Conservation (phyloP, 2,797 vertebrate species). For the Cynopterus sphinx region DNA sequence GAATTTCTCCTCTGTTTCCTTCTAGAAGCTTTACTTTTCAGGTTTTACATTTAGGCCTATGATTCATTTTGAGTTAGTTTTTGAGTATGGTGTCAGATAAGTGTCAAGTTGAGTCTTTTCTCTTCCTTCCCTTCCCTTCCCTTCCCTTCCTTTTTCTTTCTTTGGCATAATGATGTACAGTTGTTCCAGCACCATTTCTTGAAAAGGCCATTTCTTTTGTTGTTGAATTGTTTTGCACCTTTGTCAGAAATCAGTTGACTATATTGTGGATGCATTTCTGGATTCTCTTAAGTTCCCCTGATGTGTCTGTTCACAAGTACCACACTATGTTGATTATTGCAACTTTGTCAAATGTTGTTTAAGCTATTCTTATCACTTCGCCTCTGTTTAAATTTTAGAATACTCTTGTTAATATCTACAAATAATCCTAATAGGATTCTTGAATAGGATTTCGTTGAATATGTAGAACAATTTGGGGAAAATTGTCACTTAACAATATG, state of each 20-base stretch:
- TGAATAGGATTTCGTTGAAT: neutral
- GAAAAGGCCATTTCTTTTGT: neutral
- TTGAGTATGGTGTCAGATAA: neutral
- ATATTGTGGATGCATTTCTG: neutral
- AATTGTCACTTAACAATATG: neutral
- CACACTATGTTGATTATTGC: neutral
- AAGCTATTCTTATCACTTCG: neutral
- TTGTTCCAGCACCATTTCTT: neutral
- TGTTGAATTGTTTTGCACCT: neutral
- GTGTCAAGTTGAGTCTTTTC: neutral
- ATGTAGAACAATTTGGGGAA: neutral
- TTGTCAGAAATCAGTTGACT: neutral
- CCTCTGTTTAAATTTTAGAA: neutral
- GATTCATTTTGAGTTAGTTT: neutral
- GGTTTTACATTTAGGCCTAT: neutral
- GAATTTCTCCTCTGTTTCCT: neutral
- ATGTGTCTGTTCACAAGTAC: neutral
- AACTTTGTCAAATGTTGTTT: neutral
- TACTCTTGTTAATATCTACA: neutral
- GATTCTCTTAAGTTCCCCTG: neutral
- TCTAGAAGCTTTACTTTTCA: neutral
- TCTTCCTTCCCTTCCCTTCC: neutral
- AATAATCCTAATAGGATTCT: neutral
- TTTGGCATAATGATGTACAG: neutral
- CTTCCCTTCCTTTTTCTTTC: neutral